Evolutionary conservation across 2,113 vertebrate species (phyloP).

Genomic region (Bos indicus): DNA sequence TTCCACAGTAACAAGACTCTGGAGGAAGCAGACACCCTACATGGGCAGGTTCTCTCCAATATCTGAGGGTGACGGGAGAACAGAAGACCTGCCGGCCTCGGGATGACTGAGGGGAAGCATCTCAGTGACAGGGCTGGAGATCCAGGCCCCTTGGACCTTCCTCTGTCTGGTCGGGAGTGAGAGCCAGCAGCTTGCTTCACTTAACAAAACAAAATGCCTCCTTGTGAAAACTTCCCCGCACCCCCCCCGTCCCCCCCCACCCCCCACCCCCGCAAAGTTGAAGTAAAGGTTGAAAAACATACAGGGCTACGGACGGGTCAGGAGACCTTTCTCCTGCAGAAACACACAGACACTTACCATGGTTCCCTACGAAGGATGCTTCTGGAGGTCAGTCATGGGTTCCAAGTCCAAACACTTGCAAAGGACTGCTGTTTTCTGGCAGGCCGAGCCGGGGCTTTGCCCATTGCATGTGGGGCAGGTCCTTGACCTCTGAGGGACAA

Average conservation of each 20-base stretch:
- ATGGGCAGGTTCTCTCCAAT: not conserved
- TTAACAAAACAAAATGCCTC: not conserved
- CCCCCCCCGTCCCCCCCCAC: too few relatives aligned
- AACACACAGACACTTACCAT: not conserved
- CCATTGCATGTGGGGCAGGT: fast-evolving
- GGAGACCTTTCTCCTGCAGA: not conserved
- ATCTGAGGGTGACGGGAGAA: not conserved
- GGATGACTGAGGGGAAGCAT: not conserved
- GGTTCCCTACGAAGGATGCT: not conserved
- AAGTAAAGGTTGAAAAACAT: not conserved
- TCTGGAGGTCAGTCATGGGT: not conserved
- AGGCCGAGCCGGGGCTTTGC: not conserved
- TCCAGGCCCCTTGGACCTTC: not conserved
- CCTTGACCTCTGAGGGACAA: not conserved
- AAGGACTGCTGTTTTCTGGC: not conserved
- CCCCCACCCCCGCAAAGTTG: fast-evolving
- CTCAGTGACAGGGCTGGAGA: not conserved
- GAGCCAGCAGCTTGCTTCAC: too few relatives aligned
- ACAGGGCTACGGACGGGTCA: fast-evolving
- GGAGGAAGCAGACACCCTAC: not conserved
- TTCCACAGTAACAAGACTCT: not conserved
- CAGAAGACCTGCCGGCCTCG: fast-evolving
- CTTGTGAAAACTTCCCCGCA: not conserved
- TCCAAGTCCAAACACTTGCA: not conserved
- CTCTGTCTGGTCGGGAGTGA: too few relatives aligned